Evolutionary conservation across 2,888 invertebrate species (phyloP).

Genomic region (Acanthococcus lagerstroemiae): DNA sequence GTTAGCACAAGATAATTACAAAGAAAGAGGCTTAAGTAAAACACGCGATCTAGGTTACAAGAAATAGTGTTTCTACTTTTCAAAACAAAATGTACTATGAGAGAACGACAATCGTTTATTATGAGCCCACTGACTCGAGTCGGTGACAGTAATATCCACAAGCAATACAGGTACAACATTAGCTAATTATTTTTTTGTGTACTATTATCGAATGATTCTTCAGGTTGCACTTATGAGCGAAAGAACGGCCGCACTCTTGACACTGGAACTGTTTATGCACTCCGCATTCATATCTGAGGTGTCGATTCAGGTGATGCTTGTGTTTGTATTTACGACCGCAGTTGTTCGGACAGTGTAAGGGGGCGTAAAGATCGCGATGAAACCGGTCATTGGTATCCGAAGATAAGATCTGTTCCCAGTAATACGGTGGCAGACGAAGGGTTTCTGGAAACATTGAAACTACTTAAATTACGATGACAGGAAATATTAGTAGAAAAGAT

Average conservation of each 20-base stretch:
- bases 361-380: not conserved
- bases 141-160: not conserved
- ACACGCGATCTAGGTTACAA: too few species aligned
- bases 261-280: slow-evolving; percentile 42
- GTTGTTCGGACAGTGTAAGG: slow-evolving; percentile 30
- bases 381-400: not conserved
- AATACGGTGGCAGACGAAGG: too few species aligned
- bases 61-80: too few species aligned
- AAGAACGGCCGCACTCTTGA: slow-evolving; percentile 23
- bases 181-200: not conserved
- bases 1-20: too few species aligned
- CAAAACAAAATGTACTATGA: too few species aligned
- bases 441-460: too few species aligned
- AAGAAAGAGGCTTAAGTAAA: too few species aligned
- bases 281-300: slow-evolving; percentile 38
- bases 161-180: not conserved
- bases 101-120: too few species aligned
- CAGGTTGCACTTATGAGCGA: slow-evolving; percentile 16
- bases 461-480: too few species aligned
- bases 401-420: not conserved
- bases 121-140: not conserved
- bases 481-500: too few species aligned
- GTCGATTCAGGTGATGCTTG: slow-evolving; percentile 31
- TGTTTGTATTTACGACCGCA: slow-evolving; percentile 32
- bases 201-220: slow-evolving; percentile 23